phyloP scores from a whole-genome alignment of 1,140 invertebrate species.

The Drosophila asahinai region DNA sequence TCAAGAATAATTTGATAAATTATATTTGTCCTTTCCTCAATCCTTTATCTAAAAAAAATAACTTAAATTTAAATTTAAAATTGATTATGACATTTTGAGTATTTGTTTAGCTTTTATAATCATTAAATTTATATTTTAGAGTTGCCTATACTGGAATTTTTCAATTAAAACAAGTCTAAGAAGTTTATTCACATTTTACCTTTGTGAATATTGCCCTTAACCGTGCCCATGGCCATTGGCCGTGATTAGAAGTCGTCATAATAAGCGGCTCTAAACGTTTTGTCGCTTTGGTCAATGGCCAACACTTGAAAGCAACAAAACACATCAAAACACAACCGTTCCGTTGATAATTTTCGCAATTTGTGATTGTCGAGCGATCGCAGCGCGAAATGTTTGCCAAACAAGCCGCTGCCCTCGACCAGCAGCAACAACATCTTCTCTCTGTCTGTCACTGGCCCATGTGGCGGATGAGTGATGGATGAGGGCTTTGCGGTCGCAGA shows the following conservation, averaged over 20 bases:
- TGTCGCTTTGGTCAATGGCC: constrained; percentile 43
- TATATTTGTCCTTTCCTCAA: no score
- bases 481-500: constrained; percentile 22
- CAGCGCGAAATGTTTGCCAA: constrained; percentile 62
- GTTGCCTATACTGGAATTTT: no score
- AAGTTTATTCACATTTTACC: constrained; percentile 7
- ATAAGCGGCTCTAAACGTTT: constrained; percentile 49
- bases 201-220: neutral
- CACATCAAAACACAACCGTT: constrained; percentile 18
- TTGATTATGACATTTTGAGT: no score
- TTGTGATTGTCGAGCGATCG: constrained; percentile 59
- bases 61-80: no score
- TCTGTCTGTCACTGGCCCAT: constrained; percentile 27
- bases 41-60: no score
- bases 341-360: constrained; percentile 47
- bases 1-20: no score
- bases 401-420: constrained; percentile 27
- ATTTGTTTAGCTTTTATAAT: no score
- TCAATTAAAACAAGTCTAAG: neutral
- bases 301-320: constrained; percentile 17
- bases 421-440: neutral
- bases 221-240: constrained; percentile 25
- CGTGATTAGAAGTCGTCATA: constrained; percentile 44
- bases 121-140: neutral
- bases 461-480: constrained; percentile 71